phyloP scores from a whole-genome alignment of 1,140 invertebrate genomes.

The Eumeta japonica region DNA sequence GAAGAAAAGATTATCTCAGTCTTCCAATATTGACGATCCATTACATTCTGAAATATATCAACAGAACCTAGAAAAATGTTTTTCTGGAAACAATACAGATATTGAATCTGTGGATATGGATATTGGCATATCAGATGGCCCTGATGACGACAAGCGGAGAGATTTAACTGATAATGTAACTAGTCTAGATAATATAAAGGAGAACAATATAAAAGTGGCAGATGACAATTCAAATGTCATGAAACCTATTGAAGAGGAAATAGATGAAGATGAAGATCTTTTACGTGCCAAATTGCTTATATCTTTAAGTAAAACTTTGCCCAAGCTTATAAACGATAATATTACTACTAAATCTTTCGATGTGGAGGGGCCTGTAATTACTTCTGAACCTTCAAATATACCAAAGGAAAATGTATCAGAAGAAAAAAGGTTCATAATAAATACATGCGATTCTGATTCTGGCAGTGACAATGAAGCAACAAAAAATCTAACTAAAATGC shows the following conservation, averaged over 20 bases:
- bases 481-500: constrained; percentile 55
- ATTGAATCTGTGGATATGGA: constrained; percentile 54
- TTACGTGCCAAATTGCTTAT: constrained; percentile 46
- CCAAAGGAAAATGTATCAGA: constrained; percentile 17
- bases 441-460: constrained; percentile 48
- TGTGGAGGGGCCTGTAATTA: too few relatives aligned
- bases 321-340: constrained; percentile 30
- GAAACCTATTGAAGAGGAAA: constrained; percentile 27
- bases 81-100: constrained; percentile 40
- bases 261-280: constrained; percentile 52
- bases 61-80: constrained; percentile 5
- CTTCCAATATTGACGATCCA: constrained; percentile 29
- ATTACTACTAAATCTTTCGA: too few relatives aligned
- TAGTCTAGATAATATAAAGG: constrained; percentile 3
- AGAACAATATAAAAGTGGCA: neutral
- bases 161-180: constrained; percentile 19
- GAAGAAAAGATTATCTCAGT: constrained; percentile 36
- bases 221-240: constrained; percentile 7
- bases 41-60: constrained; percentile 4
- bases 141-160: constrained; percentile 36
- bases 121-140: constrained; percentile 46
- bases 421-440: constrained; percentile 47
- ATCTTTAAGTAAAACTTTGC: constrained; percentile 48
- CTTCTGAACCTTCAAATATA: too few relatives aligned
- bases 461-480: constrained; percentile 53